Percentiles rank a stretch among this genome's conserved stretches.
Evolutionary conservation across 2,888 invertebrate species (phyloP).

Genomic region (Diloba caeruleocephala): DNA sequence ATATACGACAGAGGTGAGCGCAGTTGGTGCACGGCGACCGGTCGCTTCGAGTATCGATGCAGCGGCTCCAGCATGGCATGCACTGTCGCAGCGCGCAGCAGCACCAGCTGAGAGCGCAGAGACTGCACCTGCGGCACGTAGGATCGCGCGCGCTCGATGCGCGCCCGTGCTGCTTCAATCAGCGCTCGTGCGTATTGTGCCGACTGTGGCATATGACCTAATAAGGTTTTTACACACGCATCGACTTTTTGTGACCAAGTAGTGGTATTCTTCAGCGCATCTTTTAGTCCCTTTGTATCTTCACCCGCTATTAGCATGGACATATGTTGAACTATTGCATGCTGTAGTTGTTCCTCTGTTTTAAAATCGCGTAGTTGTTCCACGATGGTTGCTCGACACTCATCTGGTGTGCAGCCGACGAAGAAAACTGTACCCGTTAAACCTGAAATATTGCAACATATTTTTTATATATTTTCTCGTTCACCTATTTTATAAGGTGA

Average conservation of each 20-base stretch:
- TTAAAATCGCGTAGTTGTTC: conserved; percentile 54
- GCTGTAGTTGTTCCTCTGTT: conserved; percentile 62
- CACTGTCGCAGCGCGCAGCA: conserved; percentile 49
- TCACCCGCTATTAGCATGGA: conserved; percentile 58
- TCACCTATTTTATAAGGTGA: not conserved
- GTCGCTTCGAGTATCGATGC: conserved; percentile 57
- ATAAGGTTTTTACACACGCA: conserved; percentile 58
- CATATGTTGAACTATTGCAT: conserved; percentile 67
- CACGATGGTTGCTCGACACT: conserved; percentile 57
- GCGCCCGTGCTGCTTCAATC: conserved; percentile 61
- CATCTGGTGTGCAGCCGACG: conserved; percentile 67
- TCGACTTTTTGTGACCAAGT: conserved; percentile 61
- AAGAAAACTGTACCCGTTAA: conserved; percentile 71
- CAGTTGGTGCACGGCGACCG: conserved; percentile 54
- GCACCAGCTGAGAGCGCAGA: conserved; percentile 61
- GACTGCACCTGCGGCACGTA: conserved; percentile 40
- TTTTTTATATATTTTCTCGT: not conserved
- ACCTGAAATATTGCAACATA: conserved; percentile 55
- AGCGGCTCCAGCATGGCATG: conserved; percentile 10
- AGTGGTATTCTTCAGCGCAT: conserved; percentile 22
- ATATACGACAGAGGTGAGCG: conserved; percentile 50
- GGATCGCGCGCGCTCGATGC: conserved; percentile 50
- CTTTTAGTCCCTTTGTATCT: conserved; percentile 35
- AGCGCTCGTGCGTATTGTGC: conserved; percentile 67
- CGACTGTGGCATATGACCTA: conserved; percentile 67